Base-by-base conservation (phyloP, 2,113 vertebrate species). In the Bagarius yarrelli region DNA sequence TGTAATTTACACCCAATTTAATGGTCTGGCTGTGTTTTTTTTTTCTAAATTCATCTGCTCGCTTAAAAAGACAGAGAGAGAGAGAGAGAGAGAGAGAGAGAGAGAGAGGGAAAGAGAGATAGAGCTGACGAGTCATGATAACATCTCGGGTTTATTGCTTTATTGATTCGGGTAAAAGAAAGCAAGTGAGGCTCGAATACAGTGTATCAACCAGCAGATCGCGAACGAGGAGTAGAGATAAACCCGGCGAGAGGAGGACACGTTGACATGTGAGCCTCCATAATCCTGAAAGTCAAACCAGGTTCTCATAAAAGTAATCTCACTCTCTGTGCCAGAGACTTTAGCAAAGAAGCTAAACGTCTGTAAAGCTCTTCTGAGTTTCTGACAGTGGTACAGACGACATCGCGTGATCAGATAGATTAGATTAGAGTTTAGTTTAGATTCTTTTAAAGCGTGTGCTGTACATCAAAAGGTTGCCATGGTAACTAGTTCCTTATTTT, bases 1-100 rank as follows among this genome's bases (percentile, higher is more conserved):
- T 88, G 86, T 88, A 87, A 88, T 89, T 91, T 88, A 87, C 81
- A 86, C 81, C 78, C 81, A 84, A 82, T 76, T 80, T 79, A 73
- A 82, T 56, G 71, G 76, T 71, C 76, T 63, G 34, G 70, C 9
- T 34, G 19, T 27, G 13, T 72, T 72, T 70, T 69, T 50, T 50
- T 72, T 32, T 3, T 64, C 18, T 19, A n/a, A 30, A 55, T 73
- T 34, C 70, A 34, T 73, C 52, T 30, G 19, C 1, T 11, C 34
- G 21, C 56, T 23, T 23, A 30, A 47, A 80, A 67, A 53, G 44
- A 82, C n/a, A 61, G 9, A 40, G 67, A 32, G 12, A 55, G 2
- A 1, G 18, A 36, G 25, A 63, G 40, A 71, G 11, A 61, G n/a
- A 73, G 56, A 70, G 25, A 25, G 66, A 32, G 8, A 55, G 4